Evolutionary conservation across 2,888 invertebrate species (phyloP), one percentile per base, ranked within the genome.

Genomic region (Drosophila melanosoma): DNA sequence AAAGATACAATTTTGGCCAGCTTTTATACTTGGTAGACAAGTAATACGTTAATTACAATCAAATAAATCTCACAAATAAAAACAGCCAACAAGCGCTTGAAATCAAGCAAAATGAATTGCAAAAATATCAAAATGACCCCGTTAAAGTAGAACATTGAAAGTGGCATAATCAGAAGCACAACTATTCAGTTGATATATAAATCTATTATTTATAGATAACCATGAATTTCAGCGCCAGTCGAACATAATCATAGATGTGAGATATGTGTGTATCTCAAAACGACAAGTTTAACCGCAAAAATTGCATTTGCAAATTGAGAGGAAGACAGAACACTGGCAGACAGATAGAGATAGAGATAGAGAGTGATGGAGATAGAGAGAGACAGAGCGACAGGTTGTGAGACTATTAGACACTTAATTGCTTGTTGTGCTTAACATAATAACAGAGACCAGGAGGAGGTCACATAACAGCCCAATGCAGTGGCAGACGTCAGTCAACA

Each of bases 391-490:
- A 56, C 45, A 60, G 56, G 58, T 62, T 54, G 33, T 52, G 53
- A 53, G 59, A 67, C 68, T 79, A 65, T 60, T 69, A 81, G 81
- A 75, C 77, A 81, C 72, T 68, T 90, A 89, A 90, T 87, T 85
- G 87, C 74, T 83, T 88, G 90, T 90, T 87, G 77, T 87, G 74
- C 73, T 82, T 76, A 90, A 83, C 87, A 87, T 88, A 87, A 86
- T 88, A 86, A 90, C 70, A 29, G 2, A 48, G 68, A 45, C 26
- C 53, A 35, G 20, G 54, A 65, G 79, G 79, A 86, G 83, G 81
- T 88, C 85, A 85, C 85, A 85, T 79, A 89, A 81, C 78, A 79
- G 72, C 10, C 63, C 26, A 48, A 45, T 36, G 65, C 36, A 61
- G 60, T 26, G 33, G 26, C 56, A 69, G 38, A 33, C 60, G 60